phyloP scores from a whole-genome alignment of 2,888 invertebrate genomes.

The Therioaphis trifolii region DNA sequence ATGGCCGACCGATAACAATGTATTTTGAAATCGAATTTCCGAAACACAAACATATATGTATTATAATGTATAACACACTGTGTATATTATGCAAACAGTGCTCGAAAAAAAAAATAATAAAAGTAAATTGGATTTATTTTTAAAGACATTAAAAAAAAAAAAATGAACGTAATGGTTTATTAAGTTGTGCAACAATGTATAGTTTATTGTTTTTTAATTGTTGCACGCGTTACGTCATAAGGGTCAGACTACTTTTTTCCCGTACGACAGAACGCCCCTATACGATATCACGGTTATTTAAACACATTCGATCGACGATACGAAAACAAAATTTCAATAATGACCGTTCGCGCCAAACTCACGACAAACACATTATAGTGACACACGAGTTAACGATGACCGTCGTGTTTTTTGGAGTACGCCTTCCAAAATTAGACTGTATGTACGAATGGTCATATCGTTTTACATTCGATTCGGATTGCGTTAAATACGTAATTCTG shows the following conservation, averaged over 20 bases:
- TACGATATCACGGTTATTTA: neutral
- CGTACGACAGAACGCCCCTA: slow-evolving; percentile 21
- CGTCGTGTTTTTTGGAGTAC: neutral
- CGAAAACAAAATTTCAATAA: slow-evolving; percentile 1
- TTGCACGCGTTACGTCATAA: slow-evolving; percentile 5
- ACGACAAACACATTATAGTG: too few relatives aligned
- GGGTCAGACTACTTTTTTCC: slow-evolving; percentile 11
- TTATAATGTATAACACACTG: too few relatives aligned
- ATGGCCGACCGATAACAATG: too few relatives aligned
- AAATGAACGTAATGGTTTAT: too few relatives aligned
- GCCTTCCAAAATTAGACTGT: too few relatives aligned
- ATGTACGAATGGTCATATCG: too few relatives aligned
- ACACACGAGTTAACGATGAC: neutral
- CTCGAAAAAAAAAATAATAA: neutral
- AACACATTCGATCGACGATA: neutral
- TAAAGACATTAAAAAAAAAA: neutral
- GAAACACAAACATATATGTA: too few relatives aligned
- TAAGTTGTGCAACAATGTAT: neutral
- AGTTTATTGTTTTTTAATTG: neutral
- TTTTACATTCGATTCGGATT: too few relatives aligned
- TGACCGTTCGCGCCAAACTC: too few relatives aligned
- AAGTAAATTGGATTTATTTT: neutral
- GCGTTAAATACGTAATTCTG: too few relatives aligned
- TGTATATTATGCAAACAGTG: too few relatives aligned
- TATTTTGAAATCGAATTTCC: too few relatives aligned